Percentiles rank a stretch among this genome's conserved stretches.
These are phyloP conservation scores for Lypha dubia DNA, from an alignment of 2,888 invertebrate genomes.

Conservation along the genomic window DNA sequence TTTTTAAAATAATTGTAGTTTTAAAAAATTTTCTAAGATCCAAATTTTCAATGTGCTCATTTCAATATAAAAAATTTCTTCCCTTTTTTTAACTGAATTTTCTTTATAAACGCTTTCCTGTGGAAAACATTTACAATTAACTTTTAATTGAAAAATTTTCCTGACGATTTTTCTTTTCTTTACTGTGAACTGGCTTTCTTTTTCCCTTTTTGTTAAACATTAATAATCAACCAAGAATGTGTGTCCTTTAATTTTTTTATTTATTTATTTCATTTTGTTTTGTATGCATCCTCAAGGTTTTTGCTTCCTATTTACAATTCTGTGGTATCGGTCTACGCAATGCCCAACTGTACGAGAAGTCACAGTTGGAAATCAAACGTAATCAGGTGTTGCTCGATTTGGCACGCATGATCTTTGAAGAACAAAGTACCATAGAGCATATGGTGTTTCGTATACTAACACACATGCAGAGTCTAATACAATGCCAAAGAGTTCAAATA, in stretches of 20 bases:
- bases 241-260: too few relatives aligned
- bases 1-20: background rate
- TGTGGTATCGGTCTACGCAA: conserved; percentile 97
- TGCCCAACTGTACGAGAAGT: conserved; percentile 97
- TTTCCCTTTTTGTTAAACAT: background rate
- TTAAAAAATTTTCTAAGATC: too few relatives aligned
- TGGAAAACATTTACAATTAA: conserved; percentile 15
- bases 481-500: conserved; percentile 97
- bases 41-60: too few relatives aligned
- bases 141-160: conserved; percentile 45
- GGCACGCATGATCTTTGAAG: conserved; percentile 98
- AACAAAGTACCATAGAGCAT: conserved; percentile 97
- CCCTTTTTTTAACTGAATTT: too few relatives aligned
- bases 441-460: conserved; percentile 96
- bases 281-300: conserved; percentile 85
- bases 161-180: background rate
- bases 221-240: conserved; percentile 21
- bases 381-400: conserved; percentile 97
- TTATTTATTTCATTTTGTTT: too few relatives aligned
- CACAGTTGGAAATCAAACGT: conserved; percentile 96
- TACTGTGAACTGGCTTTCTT: background rate
- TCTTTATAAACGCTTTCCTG: background rate
- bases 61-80: too few relatives aligned
- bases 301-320: conserved; percentile 96
- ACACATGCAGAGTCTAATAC: conserved; percentile 96